Evolutionary conservation across 2,888 invertebrate species (phyloP).

Genomic region (Lordiphosa fenestrarum): DNA sequence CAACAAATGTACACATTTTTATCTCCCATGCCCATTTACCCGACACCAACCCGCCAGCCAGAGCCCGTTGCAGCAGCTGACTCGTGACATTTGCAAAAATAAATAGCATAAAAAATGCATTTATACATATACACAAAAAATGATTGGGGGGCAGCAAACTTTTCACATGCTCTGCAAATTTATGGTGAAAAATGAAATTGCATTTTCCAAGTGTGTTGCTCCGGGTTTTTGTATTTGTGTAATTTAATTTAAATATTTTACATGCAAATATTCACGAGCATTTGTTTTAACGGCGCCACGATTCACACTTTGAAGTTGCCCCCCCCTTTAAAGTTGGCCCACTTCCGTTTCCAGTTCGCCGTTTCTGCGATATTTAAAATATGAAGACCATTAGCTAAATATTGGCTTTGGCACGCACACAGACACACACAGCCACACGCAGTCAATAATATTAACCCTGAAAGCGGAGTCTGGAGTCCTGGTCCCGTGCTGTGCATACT

Average conservation of each 20-base stretch:
- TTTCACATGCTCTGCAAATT: conserved; percentile 53
- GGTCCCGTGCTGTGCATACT: conserved; percentile 74
- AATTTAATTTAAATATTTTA: conserved; percentile 66
- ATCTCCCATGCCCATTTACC: conserved; percentile 37
- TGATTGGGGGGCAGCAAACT: conserved; percentile 39
- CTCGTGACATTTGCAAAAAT: conserved; percentile 71
- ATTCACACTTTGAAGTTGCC: conserved; percentile 35
- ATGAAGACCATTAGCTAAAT: conserved; percentile 75
- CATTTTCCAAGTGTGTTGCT: conserved; percentile 32
- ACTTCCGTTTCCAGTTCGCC: background rate
- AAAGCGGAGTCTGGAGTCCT: conserved; percentile 23
- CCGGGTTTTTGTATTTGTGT: conserved; percentile 34
- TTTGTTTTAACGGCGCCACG: conserved; percentile 35
- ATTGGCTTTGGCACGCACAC: conserved; percentile 71
- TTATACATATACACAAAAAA: conserved; percentile 37
- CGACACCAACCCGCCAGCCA: background rate
- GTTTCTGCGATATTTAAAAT: conserved; percentile 67
- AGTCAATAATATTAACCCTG: conserved; percentile 72
- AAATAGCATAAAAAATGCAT: conserved; percentile 22
- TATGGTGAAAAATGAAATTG: conserved; percentile 69
- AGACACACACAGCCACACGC: conserved; percentile 29
- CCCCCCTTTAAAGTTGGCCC: conserved; percentile 2
- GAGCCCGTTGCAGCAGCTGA: conserved; percentile 12
- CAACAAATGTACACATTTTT: conserved; percentile 35
- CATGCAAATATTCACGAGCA: conserved; percentile 37